phyloP scores from a whole-genome alignment of 2,113 vertebrate species.

The Theristicus caerulescens region DNA sequence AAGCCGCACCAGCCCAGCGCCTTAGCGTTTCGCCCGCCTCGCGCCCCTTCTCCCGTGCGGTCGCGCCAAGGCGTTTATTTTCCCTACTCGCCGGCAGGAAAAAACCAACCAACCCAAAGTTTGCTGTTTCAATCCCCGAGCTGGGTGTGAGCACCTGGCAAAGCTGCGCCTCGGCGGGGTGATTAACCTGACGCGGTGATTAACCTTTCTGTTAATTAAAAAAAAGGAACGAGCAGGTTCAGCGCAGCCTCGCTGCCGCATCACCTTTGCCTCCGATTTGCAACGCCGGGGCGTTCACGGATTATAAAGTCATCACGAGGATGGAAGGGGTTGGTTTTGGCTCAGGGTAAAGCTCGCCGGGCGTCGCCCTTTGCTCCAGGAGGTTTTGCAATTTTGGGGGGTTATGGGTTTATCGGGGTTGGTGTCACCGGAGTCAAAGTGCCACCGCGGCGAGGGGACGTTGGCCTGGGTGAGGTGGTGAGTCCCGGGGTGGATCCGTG shows the following conservation, averaged over 20 bases:
- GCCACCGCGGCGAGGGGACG: background rate
- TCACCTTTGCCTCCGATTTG: background rate
- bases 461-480: background rate
- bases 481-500: no score
- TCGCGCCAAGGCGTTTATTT: no score
- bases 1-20: background rate
- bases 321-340: background rate
- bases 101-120: no score
- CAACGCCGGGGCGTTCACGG: background rate
- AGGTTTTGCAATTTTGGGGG: background rate
- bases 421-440: background rate
- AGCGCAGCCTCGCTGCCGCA: fast-evolving
- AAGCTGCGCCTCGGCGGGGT: background rate
- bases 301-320: background rate
- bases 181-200: background rate
- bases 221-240: no score
- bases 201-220: background rate
- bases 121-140: background rate
- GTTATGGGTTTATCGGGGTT: background rate
- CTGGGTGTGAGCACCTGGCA: background rate
- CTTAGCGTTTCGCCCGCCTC: background rate
- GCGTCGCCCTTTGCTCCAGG: background rate
- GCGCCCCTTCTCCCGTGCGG: fast-evolving
- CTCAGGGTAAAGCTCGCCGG: background rate
- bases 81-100: background rate